Percentiles rank a stretch among this genome's conserved stretches.
Evolutionary conservation across 2,888 invertebrate species (phyloP).

Genomic region (Phytoseiulus persimilis): DNA sequence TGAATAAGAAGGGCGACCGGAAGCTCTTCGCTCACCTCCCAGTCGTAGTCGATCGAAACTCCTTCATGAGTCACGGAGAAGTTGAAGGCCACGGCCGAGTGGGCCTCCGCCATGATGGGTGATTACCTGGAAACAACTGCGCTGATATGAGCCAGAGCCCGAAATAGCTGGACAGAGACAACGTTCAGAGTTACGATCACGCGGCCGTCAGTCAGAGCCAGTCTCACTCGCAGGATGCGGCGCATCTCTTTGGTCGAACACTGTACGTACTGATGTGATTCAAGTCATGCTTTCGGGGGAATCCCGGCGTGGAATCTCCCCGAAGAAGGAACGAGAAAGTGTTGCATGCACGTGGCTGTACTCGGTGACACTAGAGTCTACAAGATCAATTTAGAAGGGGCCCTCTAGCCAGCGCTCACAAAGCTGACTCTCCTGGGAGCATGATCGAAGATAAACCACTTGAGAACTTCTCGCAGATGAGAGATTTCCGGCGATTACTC

Average conservation of each 20-base stretch:
- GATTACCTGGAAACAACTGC: not conserved
- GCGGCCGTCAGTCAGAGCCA: not conserved
- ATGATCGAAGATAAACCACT: not conserved
- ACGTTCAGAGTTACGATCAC: not conserved
- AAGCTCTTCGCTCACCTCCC: slow-evolving; percentile 63
- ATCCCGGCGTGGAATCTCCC: not conserved
- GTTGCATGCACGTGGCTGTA: not conserved
- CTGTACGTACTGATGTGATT: not conserved
- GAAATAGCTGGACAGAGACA: too few species aligned
- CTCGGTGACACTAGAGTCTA: not conserved
- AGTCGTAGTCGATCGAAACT: slow-evolving; percentile 92
- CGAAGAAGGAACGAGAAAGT: not conserved
- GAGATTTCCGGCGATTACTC: not conserved
- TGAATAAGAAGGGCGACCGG: too few species aligned
- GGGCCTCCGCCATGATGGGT: slow-evolving; percentile 85
- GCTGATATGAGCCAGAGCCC: not conserved
- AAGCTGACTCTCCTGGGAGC: not conserved
- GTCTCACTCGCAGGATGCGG: too few species aligned
- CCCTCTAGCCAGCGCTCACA: not conserved
- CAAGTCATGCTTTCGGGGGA: not conserved
- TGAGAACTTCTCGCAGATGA: not conserved
- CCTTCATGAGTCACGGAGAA: slow-evolving; percentile 97
- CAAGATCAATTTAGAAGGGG: not conserved
- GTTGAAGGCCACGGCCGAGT: slow-evolving; percentile 92
- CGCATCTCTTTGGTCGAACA: not conserved